phyloP scores from a whole-genome alignment of 1,140 invertebrate genomes.

The Oreohelix idahoensis region DNA sequence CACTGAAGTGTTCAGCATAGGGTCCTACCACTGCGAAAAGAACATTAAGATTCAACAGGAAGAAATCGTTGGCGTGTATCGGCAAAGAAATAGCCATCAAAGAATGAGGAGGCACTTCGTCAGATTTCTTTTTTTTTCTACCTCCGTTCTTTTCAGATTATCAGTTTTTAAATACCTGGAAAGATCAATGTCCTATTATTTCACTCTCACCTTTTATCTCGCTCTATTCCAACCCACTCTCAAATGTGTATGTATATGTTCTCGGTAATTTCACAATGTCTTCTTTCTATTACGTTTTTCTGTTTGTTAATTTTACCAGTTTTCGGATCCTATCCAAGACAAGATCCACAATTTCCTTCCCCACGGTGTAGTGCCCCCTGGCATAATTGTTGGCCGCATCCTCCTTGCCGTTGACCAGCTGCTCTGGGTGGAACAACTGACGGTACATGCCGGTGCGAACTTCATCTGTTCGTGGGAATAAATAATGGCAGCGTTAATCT shows the following conservation, averaged over 20 bases:
- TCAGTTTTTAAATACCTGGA: background rate
- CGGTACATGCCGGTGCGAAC: slow-evolving; percentile 74
- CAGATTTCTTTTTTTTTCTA: too few relatives aligned
- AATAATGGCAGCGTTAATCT: too few relatives aligned
- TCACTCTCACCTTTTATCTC: background rate
- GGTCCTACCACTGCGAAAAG: too few relatives aligned
- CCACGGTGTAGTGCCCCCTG: slow-evolving; percentile 72
- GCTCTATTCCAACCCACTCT: background rate
- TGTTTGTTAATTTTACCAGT: background rate
- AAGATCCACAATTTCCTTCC: slow-evolving; percentile 80
- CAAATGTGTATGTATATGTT: background rate
- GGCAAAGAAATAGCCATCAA: too few relatives aligned
- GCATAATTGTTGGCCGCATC: slow-evolving; percentile 78
- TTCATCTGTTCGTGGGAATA: too few relatives aligned
- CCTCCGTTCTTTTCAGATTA: too few relatives aligned
- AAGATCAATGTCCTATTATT: background rate
- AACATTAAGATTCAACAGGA: too few relatives aligned
- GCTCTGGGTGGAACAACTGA: slow-evolving; percentile 82
- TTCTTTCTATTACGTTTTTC: too few relatives aligned
- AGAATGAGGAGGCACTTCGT: too few relatives aligned
- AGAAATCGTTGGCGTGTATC: too few relatives aligned
- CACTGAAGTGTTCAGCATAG: too few relatives aligned
- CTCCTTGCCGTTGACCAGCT: slow-evolving; percentile 84
- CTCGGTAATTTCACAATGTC: too few relatives aligned
- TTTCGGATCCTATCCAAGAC: slow-evolving; percentile 77